Conservation (phyloP, 1,140 invertebrate genomes). For the Leptonema lineaticorne region DNA sequence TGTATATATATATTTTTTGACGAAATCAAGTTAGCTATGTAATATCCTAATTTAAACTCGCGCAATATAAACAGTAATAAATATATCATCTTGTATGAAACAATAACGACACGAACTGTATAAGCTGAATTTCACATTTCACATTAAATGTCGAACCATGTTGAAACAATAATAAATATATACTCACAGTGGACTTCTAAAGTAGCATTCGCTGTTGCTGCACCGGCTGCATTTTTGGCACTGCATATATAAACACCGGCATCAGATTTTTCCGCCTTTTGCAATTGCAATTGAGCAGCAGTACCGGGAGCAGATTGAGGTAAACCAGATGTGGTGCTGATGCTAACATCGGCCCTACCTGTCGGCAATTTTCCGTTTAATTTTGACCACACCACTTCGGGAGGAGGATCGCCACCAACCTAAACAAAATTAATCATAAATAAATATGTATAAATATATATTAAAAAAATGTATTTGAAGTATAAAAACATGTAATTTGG, state of each 20-base stretch:
- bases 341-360: constrained; percentile 27
- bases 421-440: constrained; percentile 7
- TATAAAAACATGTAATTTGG: neutral
- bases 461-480: neutral
- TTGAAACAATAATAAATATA: too few relatives aligned
- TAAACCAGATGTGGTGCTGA: neutral
- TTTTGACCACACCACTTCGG: constrained; percentile 82
- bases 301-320: constrained; percentile 6
- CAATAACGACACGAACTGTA: neutral
- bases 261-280: constrained; percentile 51
- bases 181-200: constrained; percentile 55
- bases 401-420: constrained; percentile 81
- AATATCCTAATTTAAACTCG: too few relatives aligned
- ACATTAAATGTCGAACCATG: too few relatives aligned
- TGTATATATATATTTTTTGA: constrained; percentile 27
- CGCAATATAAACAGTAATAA: too few relatives aligned
- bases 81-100: neutral
- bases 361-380: constrained; percentile 51
- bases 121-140: too few relatives aligned
- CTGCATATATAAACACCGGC: constrained; percentile 55
- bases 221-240: constrained; percentile 54
- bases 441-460: neutral
- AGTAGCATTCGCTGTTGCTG: constrained; percentile 52
- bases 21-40: neutral
- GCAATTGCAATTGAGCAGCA: constrained; percentile 44